Conservation (phyloP, 1,140 invertebrate genomes). For the Ruditapes philippinarum region DNA sequence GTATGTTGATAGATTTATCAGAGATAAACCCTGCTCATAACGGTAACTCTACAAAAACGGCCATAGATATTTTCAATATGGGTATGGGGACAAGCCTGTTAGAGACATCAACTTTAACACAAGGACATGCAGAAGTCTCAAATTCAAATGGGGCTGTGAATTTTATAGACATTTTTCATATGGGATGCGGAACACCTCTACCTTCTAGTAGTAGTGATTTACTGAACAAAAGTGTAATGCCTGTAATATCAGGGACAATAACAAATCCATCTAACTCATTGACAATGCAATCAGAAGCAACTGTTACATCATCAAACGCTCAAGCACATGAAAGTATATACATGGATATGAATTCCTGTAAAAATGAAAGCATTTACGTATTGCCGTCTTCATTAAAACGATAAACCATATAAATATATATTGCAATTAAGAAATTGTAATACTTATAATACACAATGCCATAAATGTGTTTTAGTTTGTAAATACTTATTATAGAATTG, state of each 20-base stretch:
- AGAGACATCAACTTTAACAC: background rate
- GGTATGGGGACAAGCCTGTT: constrained; percentile 1
- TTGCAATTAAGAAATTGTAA: background rate
- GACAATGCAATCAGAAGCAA: background rate
- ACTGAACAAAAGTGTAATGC: background rate
- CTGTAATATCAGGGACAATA: background rate
- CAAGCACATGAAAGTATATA: constrained; percentile 43
- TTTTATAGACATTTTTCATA: constrained; percentile 33
- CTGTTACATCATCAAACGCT: background rate
- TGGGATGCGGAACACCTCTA: background rate
- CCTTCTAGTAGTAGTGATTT: background rate
- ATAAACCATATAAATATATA: background rate
- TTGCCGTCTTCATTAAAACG: constrained; percentile 51
- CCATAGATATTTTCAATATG: constrained; percentile 57
- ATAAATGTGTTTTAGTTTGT: too few species aligned
- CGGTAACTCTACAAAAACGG: background rate
- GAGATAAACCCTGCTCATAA: background rate
- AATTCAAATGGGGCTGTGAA: background rate
- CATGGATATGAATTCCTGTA: constrained; percentile 59
- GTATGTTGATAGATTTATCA: constrained; percentile 48
- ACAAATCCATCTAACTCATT: background rate
- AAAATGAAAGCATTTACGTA: constrained; percentile 63
- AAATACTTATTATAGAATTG: too few species aligned
- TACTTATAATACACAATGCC: too few species aligned
- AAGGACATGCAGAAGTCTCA: background rate